Evolutionary conservation across 2,113 vertebrate genomes (phyloP), one percentile per base, ranked within the genome.

Genomic region (Solea senegalensis): DNA sequence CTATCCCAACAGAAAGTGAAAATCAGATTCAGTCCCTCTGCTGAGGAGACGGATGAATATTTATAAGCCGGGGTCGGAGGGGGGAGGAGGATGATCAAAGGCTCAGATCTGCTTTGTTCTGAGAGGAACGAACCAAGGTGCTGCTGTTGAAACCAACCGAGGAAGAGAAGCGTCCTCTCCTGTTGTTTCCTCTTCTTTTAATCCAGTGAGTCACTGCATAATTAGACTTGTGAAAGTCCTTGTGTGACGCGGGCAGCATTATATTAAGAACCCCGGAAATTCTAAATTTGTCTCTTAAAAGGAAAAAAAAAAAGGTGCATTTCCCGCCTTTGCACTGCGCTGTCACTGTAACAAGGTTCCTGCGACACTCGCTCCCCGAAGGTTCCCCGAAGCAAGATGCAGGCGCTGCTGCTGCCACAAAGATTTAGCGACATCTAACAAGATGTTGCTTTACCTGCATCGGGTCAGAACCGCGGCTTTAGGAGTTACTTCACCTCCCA

Each of bases 31-130:
- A 77, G 79, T 74, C 74, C 71, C 77, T 64, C 40, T 49, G 65
- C 83, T 63, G 74, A 70, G 46, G 57, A 76, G 58, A 46, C 48
- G 53, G 63, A 83, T 88, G 88, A 88, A 90, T 90, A 90, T 88
- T 90, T 78, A 90, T 90, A 65, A 90, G 69, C 0, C 44, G 55
- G 73, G 85, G 76, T 81, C 82, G 81, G 76, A 69, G 5, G 8
- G 55, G 76, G 72, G 78, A 80, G 83, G 62, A 51, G 86, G 57
- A 83, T 61, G 84, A 86, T 90, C 88, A 90, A 88, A 88, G 82
- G 70, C 65, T 13, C 21, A 53, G 65, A 69, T 80, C 70, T 58
- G 72, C 86, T 90, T 88, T 88, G 86, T 90, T 90, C 73, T 85
- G n/a, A 15, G 54, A 50, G 15, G 39, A 72, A 41, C 46, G 59